These are phyloP conservation scores for Procapra przewalskii DNA, from an alignment of 2,113 vertebrate genomes.

Conservation along the genomic window DNA sequence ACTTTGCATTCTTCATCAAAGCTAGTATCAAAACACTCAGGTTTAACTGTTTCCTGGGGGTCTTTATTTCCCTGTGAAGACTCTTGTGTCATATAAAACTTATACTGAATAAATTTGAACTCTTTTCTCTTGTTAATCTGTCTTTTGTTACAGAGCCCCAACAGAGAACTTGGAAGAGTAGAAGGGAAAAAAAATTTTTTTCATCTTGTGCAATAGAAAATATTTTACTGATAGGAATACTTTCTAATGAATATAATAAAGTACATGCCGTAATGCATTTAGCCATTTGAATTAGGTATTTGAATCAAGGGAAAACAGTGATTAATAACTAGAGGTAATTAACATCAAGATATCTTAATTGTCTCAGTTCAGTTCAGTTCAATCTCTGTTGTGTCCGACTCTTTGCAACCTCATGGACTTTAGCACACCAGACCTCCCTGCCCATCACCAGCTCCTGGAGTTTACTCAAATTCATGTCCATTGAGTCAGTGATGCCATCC, in stretches of 20 bases:
- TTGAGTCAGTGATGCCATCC: neutral
- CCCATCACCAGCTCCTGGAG: neutral
- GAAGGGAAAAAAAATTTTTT: neutral
- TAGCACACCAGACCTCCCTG: neutral
- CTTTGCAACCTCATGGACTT: neutral
- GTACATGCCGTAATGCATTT: neutral
- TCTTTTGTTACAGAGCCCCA: neutral
- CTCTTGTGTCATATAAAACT: neutral
- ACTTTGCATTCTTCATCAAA: neutral
- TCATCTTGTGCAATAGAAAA: neutral
- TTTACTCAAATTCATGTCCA: neutral
- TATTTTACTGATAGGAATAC: neutral
- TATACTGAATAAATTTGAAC: neutral
- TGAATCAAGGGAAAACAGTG: neutral
- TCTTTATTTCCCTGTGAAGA: neutral
- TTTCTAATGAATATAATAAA: conserved; percentile 39
- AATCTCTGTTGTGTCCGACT: neutral
- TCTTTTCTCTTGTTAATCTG: neutral
- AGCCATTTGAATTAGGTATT: neutral
- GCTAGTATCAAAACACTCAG: neutral
- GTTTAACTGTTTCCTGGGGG: neutral
- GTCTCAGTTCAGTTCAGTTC: neutral
- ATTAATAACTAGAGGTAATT: neutral
- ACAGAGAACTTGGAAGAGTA: neutral
- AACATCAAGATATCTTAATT: neutral